Base-by-base conservation (phyloP, 2,113 vertebrate genomes). In the Labrus mixtus region DNA sequence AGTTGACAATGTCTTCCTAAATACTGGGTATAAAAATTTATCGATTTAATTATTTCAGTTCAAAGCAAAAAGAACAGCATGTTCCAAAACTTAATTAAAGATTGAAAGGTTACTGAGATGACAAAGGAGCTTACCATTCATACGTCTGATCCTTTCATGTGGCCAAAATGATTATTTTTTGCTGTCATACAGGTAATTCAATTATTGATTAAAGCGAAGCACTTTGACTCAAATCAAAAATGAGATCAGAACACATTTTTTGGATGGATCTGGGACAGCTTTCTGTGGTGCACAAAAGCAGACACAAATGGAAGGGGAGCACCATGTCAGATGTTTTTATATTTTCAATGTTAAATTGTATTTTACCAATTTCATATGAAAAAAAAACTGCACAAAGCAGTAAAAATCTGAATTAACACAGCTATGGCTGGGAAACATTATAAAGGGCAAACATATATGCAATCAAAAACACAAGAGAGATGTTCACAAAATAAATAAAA, bases 171-270 rank as follows among this genome's bases (percentile, higher is more conserved):
- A 77, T 63, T 78, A 55, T 58, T 58, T 62, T 62, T 45, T 60
- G 29, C 77, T 65, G 45, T 63, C n/a, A 46, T 22, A 62, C 60
- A 66, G 55, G 63, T 71, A 64, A 65, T 58, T 82, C 20, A 73
- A 63, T 69, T 55, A 79, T 72, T 68, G 55, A 78, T 88, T 78
- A 25, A 65, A 69, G 56, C 25, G 53, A 69, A 79, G n/a, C 45
- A 17, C 76, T 87, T 66, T 81, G 76, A 87, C 53, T 66, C 54
- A 77, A 81, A 81, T 65, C 19, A 29, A 50, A 0, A 60, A 8
- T 29, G 53, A 60, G 73, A 77, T 85, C 68, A 83, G 85, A 83
- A 68, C 46, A 58, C 25, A 72, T 69, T 80, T 76, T 76, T 25
- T 7, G 71, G 45, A 85, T 67, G 78, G 67, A 68, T 66, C 60